phyloP scores from a whole-genome alignment of 2,797 vertebrate genomes.

The Neostethus bicornis region DNA sequence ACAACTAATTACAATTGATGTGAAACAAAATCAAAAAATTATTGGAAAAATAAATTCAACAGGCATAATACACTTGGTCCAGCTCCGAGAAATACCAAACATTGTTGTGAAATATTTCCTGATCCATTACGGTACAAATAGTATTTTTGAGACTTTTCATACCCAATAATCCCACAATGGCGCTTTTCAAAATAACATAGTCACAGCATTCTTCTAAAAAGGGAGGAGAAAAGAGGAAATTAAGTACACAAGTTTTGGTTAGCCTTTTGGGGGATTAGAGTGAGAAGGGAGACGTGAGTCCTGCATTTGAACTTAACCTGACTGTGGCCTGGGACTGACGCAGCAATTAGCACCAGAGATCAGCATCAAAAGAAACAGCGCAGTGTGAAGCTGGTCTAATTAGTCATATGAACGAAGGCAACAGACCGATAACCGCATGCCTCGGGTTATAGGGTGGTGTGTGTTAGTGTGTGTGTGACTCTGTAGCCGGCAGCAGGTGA shows the following conservation, averaged over 20 bases:
- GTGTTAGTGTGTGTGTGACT: constrained; percentile 34
- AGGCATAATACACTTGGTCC: too few species aligned
- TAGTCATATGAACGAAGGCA: constrained; percentile 97
- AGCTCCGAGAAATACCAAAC: too few species aligned
- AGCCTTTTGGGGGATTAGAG: neutral
- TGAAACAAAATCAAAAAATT: too few species aligned
- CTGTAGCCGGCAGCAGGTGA: constrained; percentile 53
- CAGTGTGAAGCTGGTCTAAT: constrained; percentile 96
- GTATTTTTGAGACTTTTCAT: neutral
- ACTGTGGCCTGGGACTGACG: constrained; percentile 81
- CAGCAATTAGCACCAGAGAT: constrained; percentile 91
- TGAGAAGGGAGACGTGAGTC: constrained; percentile 36
- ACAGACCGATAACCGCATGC: constrained; percentile 83
- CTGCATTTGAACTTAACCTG: constrained; percentile 93
- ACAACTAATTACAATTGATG: too few species aligned
- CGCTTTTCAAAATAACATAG: neutral
- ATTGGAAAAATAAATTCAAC: too few species aligned
- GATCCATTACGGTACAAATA: too few species aligned
- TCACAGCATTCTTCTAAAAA: constrained; percentile 7
- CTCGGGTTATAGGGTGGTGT: constrained; percentile 61
- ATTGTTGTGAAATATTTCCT: too few species aligned
- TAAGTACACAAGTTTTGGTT: neutral
- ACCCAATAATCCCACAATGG: neutral
- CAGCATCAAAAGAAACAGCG: constrained; percentile 92
- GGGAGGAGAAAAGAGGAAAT: neutral